Evolutionary conservation across 2,797 vertebrate genomes (phyloP), one percentile per base, ranked within the genome.

Genomic region (Chaetophractus vellerosus): DNA sequence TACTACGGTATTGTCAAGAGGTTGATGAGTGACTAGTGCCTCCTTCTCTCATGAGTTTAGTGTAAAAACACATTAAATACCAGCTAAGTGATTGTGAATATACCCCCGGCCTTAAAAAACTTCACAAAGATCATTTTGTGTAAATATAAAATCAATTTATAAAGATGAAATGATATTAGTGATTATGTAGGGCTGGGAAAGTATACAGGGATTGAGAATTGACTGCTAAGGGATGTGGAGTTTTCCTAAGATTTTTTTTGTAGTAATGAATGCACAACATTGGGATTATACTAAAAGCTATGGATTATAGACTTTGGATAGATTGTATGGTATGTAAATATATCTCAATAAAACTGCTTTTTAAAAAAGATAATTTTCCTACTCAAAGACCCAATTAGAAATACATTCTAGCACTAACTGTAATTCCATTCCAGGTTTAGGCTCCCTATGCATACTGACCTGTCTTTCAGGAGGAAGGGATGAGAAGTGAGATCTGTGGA

Each of bases 401-500:
- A 66, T 28, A 87, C 0, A 79, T 38, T 74, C 50, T 74, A 55
- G 41, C 21, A 61, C 31, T 24, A 38, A 10, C 50, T 28, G 6
- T 16, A 52, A 16, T 76, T 18, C 57, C 41, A 71, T 48, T 80
- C 41, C 68, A 88, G 55, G 81, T 82, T 95, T 48, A 26, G 10
- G 63, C 21, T 88, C 16, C 28, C 50, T 33, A 2, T 41, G 45
- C 48, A 19, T 68, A 95, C 99, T 99, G 98, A 99, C 99, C 38
- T 98, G 97, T 98, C 98, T 99, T 97, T 99, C 99, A 66, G 98
- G 91, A 97, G 98, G n/a, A 4, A 99, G 98, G 81, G 98, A 99
- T 97, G 98, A 99, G 96, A 99, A 99, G 23, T 98, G 98, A 98
- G 97, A 72, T 45, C 88, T 26, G 94, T 96, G 36, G 98, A 84